Base-by-base conservation (phyloP, 2,113 vertebrate species). In the Theristicus caerulescens region DNA sequence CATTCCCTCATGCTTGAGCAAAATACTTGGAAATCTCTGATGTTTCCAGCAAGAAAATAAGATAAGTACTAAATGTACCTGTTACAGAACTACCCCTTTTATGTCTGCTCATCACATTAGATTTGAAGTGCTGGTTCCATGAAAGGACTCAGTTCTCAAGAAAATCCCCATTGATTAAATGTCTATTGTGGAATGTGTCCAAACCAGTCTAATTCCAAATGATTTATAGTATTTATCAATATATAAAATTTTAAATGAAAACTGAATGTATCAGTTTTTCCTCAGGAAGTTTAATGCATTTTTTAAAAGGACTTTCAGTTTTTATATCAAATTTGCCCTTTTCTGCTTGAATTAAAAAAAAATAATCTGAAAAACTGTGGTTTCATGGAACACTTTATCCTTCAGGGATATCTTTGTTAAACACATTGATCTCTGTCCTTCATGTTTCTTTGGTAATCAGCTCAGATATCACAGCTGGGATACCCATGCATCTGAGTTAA, bases 281-380 rank as follows among this genome's bases (percentile, higher is more conserved):
- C 15, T 66, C 7, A 15, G 10, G 3, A 55, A 65, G 3, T 32
- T 55, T 31, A 69, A 51, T 51, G 10, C 1, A 8, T 17, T 86
- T 86, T 61, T 85, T 2, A 7, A 29, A 65, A 66, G 8, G 5
- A 84, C 5, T 44, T n/a, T 10, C 36, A 21, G 0, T 21, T 42
- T 79, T 65, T 29, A 16, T 11, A 24, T 14, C 0, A 51, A 86
- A 91, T 57, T 69, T 1, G 0, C 8, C 7, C 16, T 42, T 77
- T 89, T 65, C 6, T 66, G 16, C 3, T 57, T 54, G 36, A 76
- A 31, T 31, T 40, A 13, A 9, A 40, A 36, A 69, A 70, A 74
- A 36, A 34, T n/a, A 8, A 25, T 2, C 18, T 11, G 27, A 42
- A 62, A 58, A 72, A 16, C 0, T 4, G 0, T 66, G 21, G 8